Evolutionary conservation across 2,113 vertebrate genomes (phyloP).

Genomic region (Tricholaema leucomelas): DNA sequence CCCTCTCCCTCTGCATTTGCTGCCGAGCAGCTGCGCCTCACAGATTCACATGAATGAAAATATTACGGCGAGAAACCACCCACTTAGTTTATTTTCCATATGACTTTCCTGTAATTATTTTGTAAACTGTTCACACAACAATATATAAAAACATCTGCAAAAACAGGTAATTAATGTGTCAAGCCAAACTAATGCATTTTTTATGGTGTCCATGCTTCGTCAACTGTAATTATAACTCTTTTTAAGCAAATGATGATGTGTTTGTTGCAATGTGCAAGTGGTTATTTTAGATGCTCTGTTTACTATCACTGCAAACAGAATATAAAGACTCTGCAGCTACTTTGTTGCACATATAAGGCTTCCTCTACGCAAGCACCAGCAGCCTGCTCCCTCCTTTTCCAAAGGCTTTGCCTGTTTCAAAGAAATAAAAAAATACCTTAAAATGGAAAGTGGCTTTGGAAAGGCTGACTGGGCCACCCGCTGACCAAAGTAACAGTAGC

Average conservation of each 20-base stretch:
- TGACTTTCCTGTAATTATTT: constrained; percentile 93
- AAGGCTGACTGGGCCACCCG: constrained; percentile 42
- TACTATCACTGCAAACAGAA: constrained; percentile 83
- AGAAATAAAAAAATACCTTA: constrained; percentile 64
- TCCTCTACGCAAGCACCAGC: constrained; percentile 50
- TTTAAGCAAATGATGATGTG: constrained; percentile 93
- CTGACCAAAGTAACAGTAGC: constrained; percentile 45
- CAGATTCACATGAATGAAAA: constrained; percentile 90
- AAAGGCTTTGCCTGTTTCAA: constrained; percentile 58
- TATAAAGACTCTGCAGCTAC: constrained; percentile 77
- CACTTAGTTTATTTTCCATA: constrained; percentile 94
- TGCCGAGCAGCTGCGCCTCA: constrained; percentile 83
- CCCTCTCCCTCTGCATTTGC: constrained; percentile 75
- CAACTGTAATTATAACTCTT: constrained; percentile 94
- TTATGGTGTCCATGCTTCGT: constrained; percentile 90
- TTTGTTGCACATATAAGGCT: constrained; percentile 61
- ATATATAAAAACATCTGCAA: constrained; percentile 96
- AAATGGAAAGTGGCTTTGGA: constrained; percentile 51
- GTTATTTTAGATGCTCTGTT: constrained; percentile 88
- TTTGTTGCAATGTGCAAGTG: constrained; percentile 87
- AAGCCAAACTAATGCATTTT: constrained; percentile 94
- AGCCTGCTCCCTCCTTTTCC: constrained; percentile 60
- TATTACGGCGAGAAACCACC: constrained; percentile 88
- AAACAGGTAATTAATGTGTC: constrained; percentile 96
- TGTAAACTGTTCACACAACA: constrained; percentile 93